Base-by-base conservation (phyloP, 2,797 vertebrate species). In the Harpagifer antarcticus region DNA sequence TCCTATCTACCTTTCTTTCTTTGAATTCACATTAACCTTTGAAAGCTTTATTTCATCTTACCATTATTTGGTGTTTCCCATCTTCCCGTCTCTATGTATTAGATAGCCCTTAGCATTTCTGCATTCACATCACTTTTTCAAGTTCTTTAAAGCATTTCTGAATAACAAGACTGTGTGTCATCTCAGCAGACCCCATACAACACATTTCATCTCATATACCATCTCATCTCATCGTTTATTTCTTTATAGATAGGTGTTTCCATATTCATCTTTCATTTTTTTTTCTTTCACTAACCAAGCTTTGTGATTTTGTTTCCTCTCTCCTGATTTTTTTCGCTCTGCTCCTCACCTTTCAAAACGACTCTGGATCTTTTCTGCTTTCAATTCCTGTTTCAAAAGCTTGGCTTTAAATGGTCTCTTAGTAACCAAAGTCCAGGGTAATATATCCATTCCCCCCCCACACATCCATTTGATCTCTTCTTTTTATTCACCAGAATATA, bases 21-120 rank as follows among this genome's bases (percentile, higher is more conserved):
- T 60, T 73, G 56, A 78, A 70, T 71, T 62, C 72, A 82, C 69
- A 76, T 89, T 89, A 85, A 88, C 80, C 82, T 91, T 76, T 87
- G 61, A 88, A 82, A 91, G 86, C 80, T 89, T 87, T 72, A 79
- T 84, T 84, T 79, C 72, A 87, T 88, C 77, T 71, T n/a, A 37
- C 77, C 37, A 71, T 88, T 87, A 69, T 81, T 74, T 72, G 54
- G 45, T 56, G 43, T 88, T 82, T 79, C 72, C 73, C 43, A 76
- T 85, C 79, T 79, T 74, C 15, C 72, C 72, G 63, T 66, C 80
- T 80, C 81, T n/a, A 65, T 85, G 72, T 84, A 87, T 92, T 86
- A 89, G 74, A 42, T 44, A 19, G 56, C 77, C 81, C 80, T 87
- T 86, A 69, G 70, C 56, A 76, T 78, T 78, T 83, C 63, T 75